Evolutionary conservation across 2,888 invertebrate species (phyloP).

Genomic region (Rotaria magnacalcarata): DNA sequence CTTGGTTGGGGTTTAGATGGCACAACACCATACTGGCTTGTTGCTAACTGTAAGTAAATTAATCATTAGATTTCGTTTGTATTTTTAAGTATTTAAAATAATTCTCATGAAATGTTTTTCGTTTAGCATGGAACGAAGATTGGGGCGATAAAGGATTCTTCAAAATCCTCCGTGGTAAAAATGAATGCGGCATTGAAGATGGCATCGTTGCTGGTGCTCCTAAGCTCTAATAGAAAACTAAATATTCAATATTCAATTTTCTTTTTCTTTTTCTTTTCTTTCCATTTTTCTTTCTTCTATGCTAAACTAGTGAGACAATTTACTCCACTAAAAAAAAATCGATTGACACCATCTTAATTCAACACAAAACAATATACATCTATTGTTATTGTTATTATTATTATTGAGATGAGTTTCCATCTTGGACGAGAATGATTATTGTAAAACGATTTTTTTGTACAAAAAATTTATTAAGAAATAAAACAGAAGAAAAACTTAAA

Average conservation of each 20-base stretch:
- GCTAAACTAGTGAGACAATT: background rate
- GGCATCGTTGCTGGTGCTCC: constrained; percentile 54
- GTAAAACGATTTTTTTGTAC: too few relatives aligned
- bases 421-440: too few relatives aligned
- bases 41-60: constrained; percentile 93
- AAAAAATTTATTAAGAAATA: too few relatives aligned
- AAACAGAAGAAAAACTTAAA: too few relatives aligned
- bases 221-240: constrained; percentile 10
- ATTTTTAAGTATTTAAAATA: constrained; percentile 73
- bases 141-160: constrained; percentile 52
- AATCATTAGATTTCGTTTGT: constrained; percentile 62
- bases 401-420: too few relatives aligned
- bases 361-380: too few relatives aligned
- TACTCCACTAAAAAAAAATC: background rate
- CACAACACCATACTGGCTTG: constrained; percentile 76
- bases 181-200: constrained; percentile 62
- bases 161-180: constrained; percentile 4
- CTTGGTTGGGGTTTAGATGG: constrained; percentile 80
- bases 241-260: background rate
- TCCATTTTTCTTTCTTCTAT: background rate
- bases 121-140: constrained; percentile 64
- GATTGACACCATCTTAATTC: background rate
- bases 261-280: background rate
- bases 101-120: constrained; percentile 65
- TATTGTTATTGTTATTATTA: too few relatives aligned